A percentile compares a stretch with the other conserved stretches of the same genome.
Evolutionary conservation across 2,888 invertebrate species (phyloP).

Genomic region (Heliothis peltigera): DNA sequence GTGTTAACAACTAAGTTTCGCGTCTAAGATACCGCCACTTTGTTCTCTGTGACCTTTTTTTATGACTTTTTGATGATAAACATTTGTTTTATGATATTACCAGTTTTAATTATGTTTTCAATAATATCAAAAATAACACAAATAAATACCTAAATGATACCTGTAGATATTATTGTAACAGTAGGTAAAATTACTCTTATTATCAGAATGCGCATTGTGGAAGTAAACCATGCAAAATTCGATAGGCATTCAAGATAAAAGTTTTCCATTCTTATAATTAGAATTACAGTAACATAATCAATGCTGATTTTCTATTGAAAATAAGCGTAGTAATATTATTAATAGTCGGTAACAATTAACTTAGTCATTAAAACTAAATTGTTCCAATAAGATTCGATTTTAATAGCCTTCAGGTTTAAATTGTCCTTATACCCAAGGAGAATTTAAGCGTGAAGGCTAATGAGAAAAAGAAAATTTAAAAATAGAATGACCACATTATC

Average conservation of each 20-base stretch:
- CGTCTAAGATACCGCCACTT: conserved; percentile 7
- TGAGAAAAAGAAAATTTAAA: conserved; percentile 11
- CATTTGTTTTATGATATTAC: conserved; percentile 16
- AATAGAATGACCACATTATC: conserved; percentile 32
- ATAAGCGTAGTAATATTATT: not conserved
- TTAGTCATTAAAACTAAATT: not conserved
- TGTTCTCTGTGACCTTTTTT: conserved; percentile 3
- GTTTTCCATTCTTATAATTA: conserved; percentile 7
- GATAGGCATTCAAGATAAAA: conserved; percentile 8
- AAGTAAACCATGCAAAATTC: conserved; percentile 6
- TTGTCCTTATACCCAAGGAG: too few species aligned
- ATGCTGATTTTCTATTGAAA: conserved; percentile 15
- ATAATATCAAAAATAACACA: not conserved
- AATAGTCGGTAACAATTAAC: not conserved
- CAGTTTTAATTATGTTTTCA: not conserved
- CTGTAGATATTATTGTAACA: not conserved
- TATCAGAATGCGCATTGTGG: not conserved
- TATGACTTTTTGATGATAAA: conserved; percentile 5
- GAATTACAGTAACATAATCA: not conserved
- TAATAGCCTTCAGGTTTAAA: too few species aligned
- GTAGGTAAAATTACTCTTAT: not conserved
- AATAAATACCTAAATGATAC: not conserved
- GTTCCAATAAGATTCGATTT: not conserved
- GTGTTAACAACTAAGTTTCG: conserved; percentile 4
- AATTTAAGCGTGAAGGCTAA: too few species aligned